Conservation (phyloP, 2,797 vertebrate species). For the Brachyrhaphis roseni region DNA sequence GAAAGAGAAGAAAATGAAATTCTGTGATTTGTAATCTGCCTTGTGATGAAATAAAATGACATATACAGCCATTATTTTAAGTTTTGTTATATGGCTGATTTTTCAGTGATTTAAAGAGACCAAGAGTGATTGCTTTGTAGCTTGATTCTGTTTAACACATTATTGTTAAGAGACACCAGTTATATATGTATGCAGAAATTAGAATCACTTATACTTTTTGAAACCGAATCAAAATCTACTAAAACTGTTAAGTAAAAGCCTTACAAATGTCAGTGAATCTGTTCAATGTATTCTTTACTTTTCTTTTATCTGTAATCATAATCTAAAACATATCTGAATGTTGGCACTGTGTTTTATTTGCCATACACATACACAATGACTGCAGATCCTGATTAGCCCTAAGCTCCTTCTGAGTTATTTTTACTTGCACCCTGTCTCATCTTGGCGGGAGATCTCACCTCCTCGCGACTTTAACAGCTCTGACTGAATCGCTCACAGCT, state of each 20-base stretch:
- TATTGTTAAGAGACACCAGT: neutral
- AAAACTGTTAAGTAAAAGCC: neutral
- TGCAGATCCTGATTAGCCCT: neutral
- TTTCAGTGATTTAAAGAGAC: neutral
- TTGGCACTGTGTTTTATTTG: neutral
- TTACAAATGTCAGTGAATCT: neutral
- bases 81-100: neutral
- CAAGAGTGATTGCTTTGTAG: neutral
- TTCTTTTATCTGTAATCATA: neutral
- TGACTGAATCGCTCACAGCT: slow-evolving; percentile 3
- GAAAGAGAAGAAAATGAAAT: neutral
- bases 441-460: slow-evolving; percentile 19
- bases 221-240: neutral
- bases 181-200: too few relatives aligned
- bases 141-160: neutral
- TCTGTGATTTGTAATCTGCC: too few relatives aligned
- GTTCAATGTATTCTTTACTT: neutral
- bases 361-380: neutral
- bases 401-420: slow-evolving; percentile 31
- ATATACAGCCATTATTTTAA: neutral
- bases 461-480: slow-evolving; percentile 10
- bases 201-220: neutral
- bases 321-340: neutral
- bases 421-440: slow-evolving; percentile 6
- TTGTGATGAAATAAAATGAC: neutral